Percentiles rank a stretch among this genome's conserved stretches.
Conservation (phyloP, 2,113 vertebrate genomes). For the Dipodomys stephensi region DNA sequence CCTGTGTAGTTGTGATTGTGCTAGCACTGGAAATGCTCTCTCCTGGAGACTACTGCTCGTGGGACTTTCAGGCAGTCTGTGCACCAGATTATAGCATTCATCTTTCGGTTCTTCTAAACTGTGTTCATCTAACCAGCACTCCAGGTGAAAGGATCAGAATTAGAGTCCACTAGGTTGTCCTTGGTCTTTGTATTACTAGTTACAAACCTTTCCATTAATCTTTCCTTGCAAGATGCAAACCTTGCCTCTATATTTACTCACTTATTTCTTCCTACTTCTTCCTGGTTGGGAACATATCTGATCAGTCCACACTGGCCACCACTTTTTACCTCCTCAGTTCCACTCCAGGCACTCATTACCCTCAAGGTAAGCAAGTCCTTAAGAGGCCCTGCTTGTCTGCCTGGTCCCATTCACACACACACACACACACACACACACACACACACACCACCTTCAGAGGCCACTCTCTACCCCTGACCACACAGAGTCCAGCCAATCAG, state of each 20-base stretch:
- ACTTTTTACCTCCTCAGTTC: no score
- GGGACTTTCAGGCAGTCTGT: background rate
- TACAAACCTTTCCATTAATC: background rate
- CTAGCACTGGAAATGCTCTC: background rate
- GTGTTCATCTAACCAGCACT: background rate
- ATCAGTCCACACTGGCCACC: no score
- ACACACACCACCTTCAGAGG: no score
- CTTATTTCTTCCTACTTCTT: background rate
- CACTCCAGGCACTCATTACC: background rate
- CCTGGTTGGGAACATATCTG: background rate
- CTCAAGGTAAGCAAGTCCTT: no score
- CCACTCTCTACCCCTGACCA: no score
- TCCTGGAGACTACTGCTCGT: fast-evolving
- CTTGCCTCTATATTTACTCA: background rate
- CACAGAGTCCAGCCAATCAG: fast-evolving
- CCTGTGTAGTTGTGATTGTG: fast-evolving
- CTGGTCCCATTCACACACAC: no score
- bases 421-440: no score
- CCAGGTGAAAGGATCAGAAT: background rate
- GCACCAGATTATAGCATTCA: background rate
- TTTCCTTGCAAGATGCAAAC: background rate
- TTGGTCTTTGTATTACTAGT: background rate
- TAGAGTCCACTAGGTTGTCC: background rate
- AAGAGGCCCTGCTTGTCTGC: background rate
- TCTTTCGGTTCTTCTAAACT: background rate